phyloP scores from a whole-genome alignment of 2,888 invertebrate species.

The Orthosia cruda region DNA sequence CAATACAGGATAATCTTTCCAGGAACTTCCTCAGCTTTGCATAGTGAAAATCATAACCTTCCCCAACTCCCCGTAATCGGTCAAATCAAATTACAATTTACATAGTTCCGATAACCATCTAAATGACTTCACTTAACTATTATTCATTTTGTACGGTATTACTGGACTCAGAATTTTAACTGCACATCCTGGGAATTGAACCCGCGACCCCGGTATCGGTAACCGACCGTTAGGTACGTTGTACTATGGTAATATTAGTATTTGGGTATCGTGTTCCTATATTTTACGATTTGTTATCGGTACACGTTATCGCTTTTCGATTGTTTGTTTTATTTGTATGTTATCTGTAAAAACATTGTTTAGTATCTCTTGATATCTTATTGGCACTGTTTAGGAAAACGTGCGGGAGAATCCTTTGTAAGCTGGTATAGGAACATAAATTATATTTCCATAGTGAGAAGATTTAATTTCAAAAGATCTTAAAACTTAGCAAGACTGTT shows the following conservation, averaged over 20 bases:
- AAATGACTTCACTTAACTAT: slow-evolving; percentile 57
- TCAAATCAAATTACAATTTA: slow-evolving; percentile 53
- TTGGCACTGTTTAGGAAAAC: not conserved
- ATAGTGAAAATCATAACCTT: not conserved
- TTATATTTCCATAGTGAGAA: not conserved
- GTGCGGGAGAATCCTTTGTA: not conserved
- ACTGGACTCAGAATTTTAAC: slow-evolving; percentile 61
- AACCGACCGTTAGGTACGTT: slow-evolving; percentile 66
- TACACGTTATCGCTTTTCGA: slow-evolving; percentile 22
- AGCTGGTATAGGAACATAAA: not conserved
- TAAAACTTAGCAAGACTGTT: too few relatives aligned
- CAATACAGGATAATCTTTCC: too few relatives aligned
- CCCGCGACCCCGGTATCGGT: slow-evolving; percentile 72
- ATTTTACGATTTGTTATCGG: slow-evolving; percentile 36
- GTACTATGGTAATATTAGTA: slow-evolving; percentile 60
- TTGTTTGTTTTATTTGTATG: slow-evolving; percentile 25
- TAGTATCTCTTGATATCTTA: slow-evolving; percentile 26
- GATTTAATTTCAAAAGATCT: not conserved
- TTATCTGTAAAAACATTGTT: slow-evolving; percentile 40
- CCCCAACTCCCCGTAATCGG: slow-evolving; percentile 11
- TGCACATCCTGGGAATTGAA: slow-evolving; percentile 76
- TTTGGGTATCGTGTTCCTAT: slow-evolving; percentile 51
- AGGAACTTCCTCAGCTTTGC: not conserved
- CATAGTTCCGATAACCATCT: slow-evolving; percentile 62
- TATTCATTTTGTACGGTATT: slow-evolving; percentile 62